Base-by-base conservation (phyloP, 2,113 vertebrate species). In the Sialia sialis region DNA sequence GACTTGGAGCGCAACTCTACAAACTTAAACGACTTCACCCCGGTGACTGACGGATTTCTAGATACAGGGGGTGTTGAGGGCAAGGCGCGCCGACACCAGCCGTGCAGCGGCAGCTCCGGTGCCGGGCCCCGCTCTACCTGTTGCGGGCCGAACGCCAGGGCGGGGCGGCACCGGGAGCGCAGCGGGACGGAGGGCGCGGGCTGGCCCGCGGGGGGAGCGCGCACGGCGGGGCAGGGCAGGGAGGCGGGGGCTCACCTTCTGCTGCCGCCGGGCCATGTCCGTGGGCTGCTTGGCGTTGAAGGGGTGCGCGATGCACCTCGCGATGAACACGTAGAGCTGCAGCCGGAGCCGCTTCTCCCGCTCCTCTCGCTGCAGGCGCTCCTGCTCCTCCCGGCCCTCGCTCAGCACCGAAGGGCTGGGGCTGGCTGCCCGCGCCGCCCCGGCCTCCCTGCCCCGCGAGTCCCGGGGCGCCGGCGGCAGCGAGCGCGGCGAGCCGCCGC, bases 221-320 rank as follows among this genome's bases (percentile, higher is more conserved):
- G 7, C 34, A 62, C 63, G 22, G 64, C 17, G 18, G 39, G 49
- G 30, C 44, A 19, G 13, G 44, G 98, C 5, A 34, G 55, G 79
- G 44, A 29, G 66, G 66, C 55, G 32, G 25, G 32, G 55, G 55
- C 79, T 82, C 66, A 99, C 99, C 99, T 99, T 99, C 97, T 99
- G 99, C 97, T 99, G 99, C 96, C 99, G 98, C 87, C 99, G 98
- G 96, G 99, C 99, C 99, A 99, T 99, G 94, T 99, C 99, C 19
- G 99, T 99, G 81, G 99, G 99, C 95, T 99, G 99, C 97, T 99
- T 99, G 85, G 99, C 99, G 82, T 99, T 99, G 95, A 99, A 99
- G n/a, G 99, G 99, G 96, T 99, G 32, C 30, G 99, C 98, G 52
- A 99, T 98, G 96, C 99, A 99, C 80, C 99, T 95, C 95, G 99